A percentile compares a stretch with the other conserved stretches of the same genome.
phyloP scores from a whole-genome alignment of 2,797 vertebrate species.

The Acanthis flammea region DNA sequence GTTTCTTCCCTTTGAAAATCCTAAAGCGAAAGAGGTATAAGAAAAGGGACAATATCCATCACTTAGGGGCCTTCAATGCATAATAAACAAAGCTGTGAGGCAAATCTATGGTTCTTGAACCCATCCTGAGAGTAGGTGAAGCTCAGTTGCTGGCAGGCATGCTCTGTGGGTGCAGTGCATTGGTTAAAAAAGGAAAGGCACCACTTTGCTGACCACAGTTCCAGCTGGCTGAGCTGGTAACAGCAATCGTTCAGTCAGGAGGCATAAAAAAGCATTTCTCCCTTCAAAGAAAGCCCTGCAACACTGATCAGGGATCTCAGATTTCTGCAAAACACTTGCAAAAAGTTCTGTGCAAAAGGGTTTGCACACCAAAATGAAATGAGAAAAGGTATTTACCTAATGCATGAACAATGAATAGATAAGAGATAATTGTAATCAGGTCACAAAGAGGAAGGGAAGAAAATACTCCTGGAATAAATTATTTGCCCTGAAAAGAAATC shows the following conservation, averaged over 20 bases:
- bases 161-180: background rate
- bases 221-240: background rate
- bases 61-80: background rate
- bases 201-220: background rate
- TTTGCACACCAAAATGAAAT: background rate
- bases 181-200: background rate
- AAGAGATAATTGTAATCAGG: background rate
- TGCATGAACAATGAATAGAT: background rate
- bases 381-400: background rate
- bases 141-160: background rate
- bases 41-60: background rate
- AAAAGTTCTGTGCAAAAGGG: background rate
- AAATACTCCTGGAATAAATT: background rate
- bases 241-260: background rate
- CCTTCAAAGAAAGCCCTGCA: background rate
- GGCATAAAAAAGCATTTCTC: background rate
- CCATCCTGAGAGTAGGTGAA: background rate
- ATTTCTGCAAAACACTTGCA: background rate
- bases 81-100: background rate
- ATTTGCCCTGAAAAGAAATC: background rate
- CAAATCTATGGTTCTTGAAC: background rate
- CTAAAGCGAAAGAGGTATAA: background rate
- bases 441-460: background rate
- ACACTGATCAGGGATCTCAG: background rate
- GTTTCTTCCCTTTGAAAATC: background rate